Conservation (phyloP, 1,140 invertebrate species). For the Brachionus paranguensis region DNA sequence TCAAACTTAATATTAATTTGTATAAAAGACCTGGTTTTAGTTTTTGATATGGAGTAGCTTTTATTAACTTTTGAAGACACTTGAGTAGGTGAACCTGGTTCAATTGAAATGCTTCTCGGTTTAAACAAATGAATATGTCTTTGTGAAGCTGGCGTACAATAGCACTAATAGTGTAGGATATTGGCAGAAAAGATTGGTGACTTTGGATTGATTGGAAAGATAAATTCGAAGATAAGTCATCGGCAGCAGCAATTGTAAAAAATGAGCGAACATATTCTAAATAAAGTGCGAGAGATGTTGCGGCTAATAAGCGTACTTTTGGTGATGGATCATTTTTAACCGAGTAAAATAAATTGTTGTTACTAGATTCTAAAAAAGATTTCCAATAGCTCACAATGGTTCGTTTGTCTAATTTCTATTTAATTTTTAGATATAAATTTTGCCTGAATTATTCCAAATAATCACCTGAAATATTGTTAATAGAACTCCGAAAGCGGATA, state of each 20-base stretch:
- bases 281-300: not conserved
- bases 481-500: slow-evolving; percentile 12
- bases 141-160: slow-evolving; percentile 11
- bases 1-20: slow-evolving; percentile 16
- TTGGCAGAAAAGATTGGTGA: slow-evolving; percentile 11
- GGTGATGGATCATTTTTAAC: slow-evolving; percentile 37
- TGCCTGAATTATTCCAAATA: not conserved
- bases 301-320: slow-evolving; percentile 14
- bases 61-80: slow-evolving; percentile 27
- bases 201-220: not conserved
- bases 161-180: not conserved
- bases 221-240: not conserved
- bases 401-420: slow-evolving; percentile 8
- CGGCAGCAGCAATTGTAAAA: slow-evolving; percentile 21
- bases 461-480: slow-evolving; percentile 30
- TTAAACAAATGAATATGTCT: slow-evolving; percentile 5
- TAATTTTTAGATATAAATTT: not conserved
- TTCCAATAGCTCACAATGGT: slow-evolving; percentile 37
- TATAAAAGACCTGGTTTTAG: slow-evolving; percentile 17
- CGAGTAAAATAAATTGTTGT: not conserved
- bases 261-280: not conserved
- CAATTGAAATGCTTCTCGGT: slow-evolving; percentile 4
- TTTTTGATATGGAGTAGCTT: slow-evolving; percentile 20
- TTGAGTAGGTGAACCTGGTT: not conserved
- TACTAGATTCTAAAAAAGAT: not conserved